Conservation (phyloP, 1,140 invertebrate genomes). For the Heliconius eleuchia region DNA sequence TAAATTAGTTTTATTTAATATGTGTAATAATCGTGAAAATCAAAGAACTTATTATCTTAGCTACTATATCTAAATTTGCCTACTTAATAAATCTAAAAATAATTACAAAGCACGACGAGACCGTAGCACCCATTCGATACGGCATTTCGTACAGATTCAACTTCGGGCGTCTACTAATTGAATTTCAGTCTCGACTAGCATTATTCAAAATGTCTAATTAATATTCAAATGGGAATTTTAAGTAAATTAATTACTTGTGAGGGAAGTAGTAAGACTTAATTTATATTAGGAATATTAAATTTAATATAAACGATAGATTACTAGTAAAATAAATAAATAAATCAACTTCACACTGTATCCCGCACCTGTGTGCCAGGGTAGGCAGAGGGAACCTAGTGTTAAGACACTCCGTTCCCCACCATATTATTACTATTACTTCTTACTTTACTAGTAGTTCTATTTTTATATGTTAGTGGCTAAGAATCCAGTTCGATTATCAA, state of each 20-base stretch:
- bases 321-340: too few relatives aligned
- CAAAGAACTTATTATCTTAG: too few relatives aligned
- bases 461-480: background rate
- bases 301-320: conserved; percentile 1
- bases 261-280: background rate
- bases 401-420: too few relatives aligned
- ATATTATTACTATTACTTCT: too few relatives aligned
- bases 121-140: background rate
- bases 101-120: background rate
- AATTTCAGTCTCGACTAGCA: conserved; percentile 10
- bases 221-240: conserved; percentile 3
- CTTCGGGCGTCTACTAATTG: conserved; percentile 1
- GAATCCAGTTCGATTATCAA: background rate
- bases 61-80: too few relatives aligned
- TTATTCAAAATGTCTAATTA: conserved; percentile 13
- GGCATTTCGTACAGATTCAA: background rate
- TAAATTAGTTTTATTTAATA: too few relatives aligned
- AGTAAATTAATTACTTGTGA: background rate
- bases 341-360: too few relatives aligned
- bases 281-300: background rate
- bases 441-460: background rate
- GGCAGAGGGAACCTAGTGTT: too few relatives aligned
- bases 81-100: conserved; percentile 2
- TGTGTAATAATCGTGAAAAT: too few relatives aligned
- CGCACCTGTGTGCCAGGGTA: too few relatives aligned